These are phyloP conservation scores for Ptychadena robeensis DNA, from an alignment of 2,797 vertebrate genomes.

Conservation along the genomic window DNA sequence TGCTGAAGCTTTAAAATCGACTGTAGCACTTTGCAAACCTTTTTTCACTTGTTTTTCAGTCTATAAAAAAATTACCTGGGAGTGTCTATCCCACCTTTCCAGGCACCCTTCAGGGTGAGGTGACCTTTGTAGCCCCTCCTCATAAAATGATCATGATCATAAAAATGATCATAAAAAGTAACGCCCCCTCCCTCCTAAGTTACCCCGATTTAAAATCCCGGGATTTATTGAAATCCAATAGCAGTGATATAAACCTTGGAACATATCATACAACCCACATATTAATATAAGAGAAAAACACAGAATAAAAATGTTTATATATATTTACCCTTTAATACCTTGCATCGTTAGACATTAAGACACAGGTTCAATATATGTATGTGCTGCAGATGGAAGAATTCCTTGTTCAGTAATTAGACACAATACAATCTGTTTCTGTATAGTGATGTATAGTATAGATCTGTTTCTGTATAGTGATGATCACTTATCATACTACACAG, in stretches of 20 bases:
- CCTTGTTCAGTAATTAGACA: background rate
- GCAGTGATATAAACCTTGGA: background rate
- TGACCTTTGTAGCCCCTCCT: too few relatives aligned
- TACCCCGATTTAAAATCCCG: too few relatives aligned
- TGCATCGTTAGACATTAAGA: slow-evolving; percentile 7
- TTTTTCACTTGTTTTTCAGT: too few relatives aligned
- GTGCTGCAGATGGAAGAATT: background rate
- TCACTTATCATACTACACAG: background rate
- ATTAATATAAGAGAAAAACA: background rate
- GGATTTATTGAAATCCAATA: too few relatives aligned
- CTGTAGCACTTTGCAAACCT: too few relatives aligned
- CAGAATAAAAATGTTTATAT: background rate
- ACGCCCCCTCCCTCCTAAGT: too few relatives aligned
- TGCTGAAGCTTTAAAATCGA: too few relatives aligned
- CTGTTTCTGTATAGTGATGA: background rate
- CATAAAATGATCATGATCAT: too few relatives aligned
- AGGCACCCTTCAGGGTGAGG: too few relatives aligned
- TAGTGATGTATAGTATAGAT: slow-evolving; percentile 3
- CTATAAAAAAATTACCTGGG: too few relatives aligned
- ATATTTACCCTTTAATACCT: background rate
- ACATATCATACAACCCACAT: background rate
- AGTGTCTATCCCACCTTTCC: too few relatives aligned
- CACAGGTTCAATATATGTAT: background rate
- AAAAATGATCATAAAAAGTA: too few relatives aligned
- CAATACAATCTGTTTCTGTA: slow-evolving; percentile 1